Conservation (phyloP, 2,113 vertebrate species). For the Nesogale talazaci region DNA sequence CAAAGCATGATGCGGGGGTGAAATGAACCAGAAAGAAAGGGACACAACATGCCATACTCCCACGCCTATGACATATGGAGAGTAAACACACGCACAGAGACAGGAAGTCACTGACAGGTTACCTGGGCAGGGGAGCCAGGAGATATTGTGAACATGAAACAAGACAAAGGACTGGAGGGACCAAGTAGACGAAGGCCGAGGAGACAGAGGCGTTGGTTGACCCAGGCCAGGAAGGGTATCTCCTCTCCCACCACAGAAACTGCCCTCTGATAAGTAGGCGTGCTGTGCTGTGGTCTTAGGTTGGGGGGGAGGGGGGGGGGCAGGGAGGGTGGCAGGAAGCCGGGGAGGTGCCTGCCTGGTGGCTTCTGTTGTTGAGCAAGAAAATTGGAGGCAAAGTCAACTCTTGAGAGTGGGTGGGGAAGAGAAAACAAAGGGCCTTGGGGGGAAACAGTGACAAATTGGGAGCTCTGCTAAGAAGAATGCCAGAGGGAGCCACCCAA, state of each 20-base stretch:
- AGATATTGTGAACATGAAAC: background rate
- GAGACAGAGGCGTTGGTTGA: no score
- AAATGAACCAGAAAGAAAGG: background rate
- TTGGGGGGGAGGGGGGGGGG: no score
- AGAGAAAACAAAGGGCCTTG: conserved; percentile 13
- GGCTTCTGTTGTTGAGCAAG: conserved; percentile 25
- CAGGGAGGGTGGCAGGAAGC: no score
- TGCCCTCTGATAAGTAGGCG: background rate
- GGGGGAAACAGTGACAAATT: conserved; percentile 5
- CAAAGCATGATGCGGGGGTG: background rate
- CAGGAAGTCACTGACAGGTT: background rate
- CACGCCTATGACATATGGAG: background rate
- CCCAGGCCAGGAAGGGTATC: background rate
- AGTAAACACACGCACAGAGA: background rate
- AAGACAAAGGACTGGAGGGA: background rate
- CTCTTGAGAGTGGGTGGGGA: conserved; percentile 35
- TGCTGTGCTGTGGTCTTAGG: conserved; percentile 3
- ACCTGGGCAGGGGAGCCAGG: background rate
- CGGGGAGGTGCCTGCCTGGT: conserved; percentile 42
- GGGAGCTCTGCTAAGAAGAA: conserved; percentile 18
- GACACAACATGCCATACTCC: background rate
- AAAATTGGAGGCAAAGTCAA: conserved; percentile 26
- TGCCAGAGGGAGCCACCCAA: background rate
- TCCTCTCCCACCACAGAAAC: background rate
- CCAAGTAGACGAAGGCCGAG: background rate